Percentiles rank a stretch among this genome's conserved stretches.
Conservation (phyloP, 1,140 invertebrate genomes). For the Phortica variegata region DNA sequence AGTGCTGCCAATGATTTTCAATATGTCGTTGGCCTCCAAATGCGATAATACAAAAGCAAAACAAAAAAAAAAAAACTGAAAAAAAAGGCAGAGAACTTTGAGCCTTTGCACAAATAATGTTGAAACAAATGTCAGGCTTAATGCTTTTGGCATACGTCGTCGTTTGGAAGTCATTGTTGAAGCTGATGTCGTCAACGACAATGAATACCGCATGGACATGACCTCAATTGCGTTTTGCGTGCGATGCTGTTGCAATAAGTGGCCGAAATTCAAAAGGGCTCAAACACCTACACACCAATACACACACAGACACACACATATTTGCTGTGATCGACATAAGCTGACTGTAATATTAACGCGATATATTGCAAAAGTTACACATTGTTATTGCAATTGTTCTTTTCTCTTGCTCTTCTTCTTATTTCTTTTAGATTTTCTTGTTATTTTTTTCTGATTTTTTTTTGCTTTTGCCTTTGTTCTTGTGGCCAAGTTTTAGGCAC, state of each 20-base stretch:
- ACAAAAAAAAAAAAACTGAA: too few species aligned
- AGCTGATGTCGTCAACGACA: conserved; percentile 33
- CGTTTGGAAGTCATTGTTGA: conserved; percentile 16
- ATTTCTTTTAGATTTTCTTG: conserved; percentile 34
- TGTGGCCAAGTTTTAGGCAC: not conserved
- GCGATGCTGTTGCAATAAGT: not conserved
- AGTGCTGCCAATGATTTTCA: conserved; percentile 53
- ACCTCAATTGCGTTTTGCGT: conserved; percentile 49
- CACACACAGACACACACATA: conserved; percentile 1
- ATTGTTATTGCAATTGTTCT: too few species aligned
- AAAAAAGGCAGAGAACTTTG: too few species aligned
- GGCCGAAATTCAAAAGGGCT: conserved; percentile 10
- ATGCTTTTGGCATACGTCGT: conserved; percentile 38
- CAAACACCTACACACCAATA: conserved; percentile 6
- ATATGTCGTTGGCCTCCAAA: too few species aligned
- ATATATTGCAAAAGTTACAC: too few species aligned
- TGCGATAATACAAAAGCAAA: too few species aligned
- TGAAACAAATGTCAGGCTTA: conserved; percentile 46
- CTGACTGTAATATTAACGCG: conserved; percentile 20
- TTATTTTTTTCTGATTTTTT: not conserved
- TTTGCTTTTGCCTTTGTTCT: not conserved
- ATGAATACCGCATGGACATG: conserved; percentile 55
- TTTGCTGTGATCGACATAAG: conserved; percentile 49
- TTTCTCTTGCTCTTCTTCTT: conserved; percentile 12
- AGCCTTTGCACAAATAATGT: not conserved